Base-by-base conservation (phyloP, 2,888 invertebrate genomes). In the Hermaeophaga mercurialis region DNA sequence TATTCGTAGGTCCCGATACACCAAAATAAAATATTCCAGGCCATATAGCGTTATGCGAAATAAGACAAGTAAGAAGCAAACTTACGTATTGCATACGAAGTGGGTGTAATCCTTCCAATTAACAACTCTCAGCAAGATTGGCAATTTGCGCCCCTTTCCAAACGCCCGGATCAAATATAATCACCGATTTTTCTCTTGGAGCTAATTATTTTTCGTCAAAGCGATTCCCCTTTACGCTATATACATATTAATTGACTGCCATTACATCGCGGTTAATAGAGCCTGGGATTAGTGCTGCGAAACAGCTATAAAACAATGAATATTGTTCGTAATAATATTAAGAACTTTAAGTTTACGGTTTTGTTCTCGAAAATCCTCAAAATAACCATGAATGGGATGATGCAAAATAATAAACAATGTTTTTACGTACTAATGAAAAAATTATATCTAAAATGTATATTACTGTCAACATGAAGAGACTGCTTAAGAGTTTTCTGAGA, bases 101-200 rank as follows among this genome's bases (percentile, higher is more conserved):
- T 66, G 71, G 71, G 67, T 58, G 67, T 74, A 74, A 75, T 73
- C 74, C 69, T 66, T 69, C 70, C 75, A 76, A 76, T 76, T 76
- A 76, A 75, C 76, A 75, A 73, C 73, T 75, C 70, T 74, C 75
- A 74, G 73, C 75, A 73, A 75, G 75, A 75, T 75, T 75, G 76
- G 71, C 75, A 76, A 75, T 76, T 75, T 75, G 73, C 70, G 68
- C 66, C 65, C 68, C 58, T 60, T 65, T 61, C 58, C 63, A 65
- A 69, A 61, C 52, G 62, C 71, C 70, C 66, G 73, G 73, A 74
- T 74, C 74, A 75, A 72, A 73, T 72, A 70, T 75, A 74, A 75
- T 73, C 74, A 70, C 67, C 70, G 72, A 74, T 75, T 75, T 75
- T 75, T 75, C 73, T 72, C 66, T 69, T 66, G 63, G 61, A 67